Percentiles rank a stretch among this genome's conserved stretches.
phyloP scores from a whole-genome alignment of 2,797 vertebrate genomes.

The Notolabrus celidotus region DNA sequence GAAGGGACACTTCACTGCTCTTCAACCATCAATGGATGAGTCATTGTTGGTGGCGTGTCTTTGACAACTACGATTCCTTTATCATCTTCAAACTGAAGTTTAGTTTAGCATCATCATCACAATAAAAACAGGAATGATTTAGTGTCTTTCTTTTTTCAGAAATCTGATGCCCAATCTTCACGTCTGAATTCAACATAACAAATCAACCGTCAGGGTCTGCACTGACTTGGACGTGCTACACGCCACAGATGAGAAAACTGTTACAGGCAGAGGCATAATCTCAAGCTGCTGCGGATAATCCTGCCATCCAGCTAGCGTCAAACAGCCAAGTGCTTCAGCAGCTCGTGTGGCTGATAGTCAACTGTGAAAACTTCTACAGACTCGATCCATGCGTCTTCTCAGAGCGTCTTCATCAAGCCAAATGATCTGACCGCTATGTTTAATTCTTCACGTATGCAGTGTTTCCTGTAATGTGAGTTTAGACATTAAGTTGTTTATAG shows the following conservation, averaged over 20 bases:
- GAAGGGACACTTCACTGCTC: slow-evolving; percentile 36
- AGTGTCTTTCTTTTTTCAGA: background rate
- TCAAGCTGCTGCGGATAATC: slow-evolving; percentile 6
- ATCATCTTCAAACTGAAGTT: no score
- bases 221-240: background rate
- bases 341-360: background rate
- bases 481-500: background rate
- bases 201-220: background rate
- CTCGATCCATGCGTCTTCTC: background rate
- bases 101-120: no score
- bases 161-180: background rate
- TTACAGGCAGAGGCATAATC: background rate
- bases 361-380: background rate
- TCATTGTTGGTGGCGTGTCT: background rate
- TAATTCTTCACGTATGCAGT: no score
- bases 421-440: no score
- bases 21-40: slow-evolving; percentile 8
- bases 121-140: background rate
- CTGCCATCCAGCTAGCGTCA: slow-evolving; percentile 2
- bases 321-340: background rate
- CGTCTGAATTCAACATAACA: background rate
- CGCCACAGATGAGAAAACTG: background rate
- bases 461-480: no score
- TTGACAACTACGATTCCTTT: background rate
- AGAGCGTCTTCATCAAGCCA: background rate